Base-by-base conservation (phyloP, 2,888 invertebrate genomes). In the Lamellibrachia satsuma region DNA sequence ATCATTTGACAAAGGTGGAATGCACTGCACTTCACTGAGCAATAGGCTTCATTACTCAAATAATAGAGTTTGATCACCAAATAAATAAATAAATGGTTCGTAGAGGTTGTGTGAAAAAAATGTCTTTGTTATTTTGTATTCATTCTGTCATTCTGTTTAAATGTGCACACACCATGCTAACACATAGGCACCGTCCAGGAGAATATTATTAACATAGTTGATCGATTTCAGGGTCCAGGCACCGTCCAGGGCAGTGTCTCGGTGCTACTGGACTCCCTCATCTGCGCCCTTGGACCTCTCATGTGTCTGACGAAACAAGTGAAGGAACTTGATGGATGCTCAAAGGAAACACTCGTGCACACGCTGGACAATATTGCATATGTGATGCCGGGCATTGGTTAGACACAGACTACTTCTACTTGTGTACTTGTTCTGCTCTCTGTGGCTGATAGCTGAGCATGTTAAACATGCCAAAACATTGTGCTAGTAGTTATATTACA, bases 301-400 rank as follows among this genome's bases (percentile, higher is more conserved):
- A 97, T 99, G 95, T 98, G 98, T 95, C 97, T 99, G 93, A 98
- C 98, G 0, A 98, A 98, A 94, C 98, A 98, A 95, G 97, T 99
- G 90, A 98, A 98, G 0, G 98, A 98, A 95, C 97, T 98, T 75
- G 97, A 98, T 95, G 97, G 97, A 92, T 97, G 97, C 96, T 97
- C 97, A 95, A 75, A 75, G 75, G 97, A 95, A 91, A 52, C 51
- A 9, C 97, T 97, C 90, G 97, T 97, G 90, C 96, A 97, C 94
- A 98, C 98, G 75, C 97, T 99, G 92, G 99, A 99, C 97, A 99
- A 99, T 96, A 98, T 99, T 94, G 99, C 99, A 0, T 99, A 99
- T 96, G 98, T 99, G 95, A 99, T 98, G 98, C 98, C 98, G 3
- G 98, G 98, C 6, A 92, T 94, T 22, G 93, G 93, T 7, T 93